These are phyloP conservation scores for Zapus hudsonius DNA, from an alignment of 2,113 vertebrate species.

Conservation along the genomic window DNA sequence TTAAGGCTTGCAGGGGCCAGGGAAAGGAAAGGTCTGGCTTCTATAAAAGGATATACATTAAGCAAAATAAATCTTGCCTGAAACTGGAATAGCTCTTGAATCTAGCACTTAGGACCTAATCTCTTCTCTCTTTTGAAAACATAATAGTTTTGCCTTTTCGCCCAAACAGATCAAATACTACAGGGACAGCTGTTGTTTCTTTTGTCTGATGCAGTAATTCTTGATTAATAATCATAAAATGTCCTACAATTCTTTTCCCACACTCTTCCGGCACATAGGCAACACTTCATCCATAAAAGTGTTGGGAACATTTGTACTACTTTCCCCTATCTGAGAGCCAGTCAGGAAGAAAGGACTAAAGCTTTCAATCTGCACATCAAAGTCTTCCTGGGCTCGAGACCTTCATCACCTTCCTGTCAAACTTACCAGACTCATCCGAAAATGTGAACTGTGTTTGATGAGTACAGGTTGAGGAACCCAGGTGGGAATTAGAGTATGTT, in stretches of 20 bases:
- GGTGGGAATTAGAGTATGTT: background rate
- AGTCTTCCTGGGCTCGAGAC: background rate
- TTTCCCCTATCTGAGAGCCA: background rate
- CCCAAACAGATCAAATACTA: conserved; percentile 61
- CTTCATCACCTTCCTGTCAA: background rate
- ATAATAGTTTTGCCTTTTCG: conserved; percentile 57
- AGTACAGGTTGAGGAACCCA: background rate
- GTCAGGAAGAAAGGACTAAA: background rate
- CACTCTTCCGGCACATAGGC: background rate
- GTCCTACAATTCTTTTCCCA: background rate
- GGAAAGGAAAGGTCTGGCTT: conserved; percentile 62
- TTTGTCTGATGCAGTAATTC: conserved; percentile 3
- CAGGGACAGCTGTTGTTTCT: conserved; percentile 44
- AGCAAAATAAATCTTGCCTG: conserved; percentile 73
- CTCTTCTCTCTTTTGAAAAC: conserved; percentile 52
- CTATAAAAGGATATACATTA: conserved; percentile 66
- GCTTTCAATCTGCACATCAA: background rate
- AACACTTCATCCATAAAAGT: background rate
- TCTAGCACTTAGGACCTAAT: conserved; percentile 51
- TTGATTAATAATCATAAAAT: conserved; percentile 5
- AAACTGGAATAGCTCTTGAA: conserved; percentile 61
- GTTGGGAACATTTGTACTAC: background rate
- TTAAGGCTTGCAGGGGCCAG: conserved; percentile 48
- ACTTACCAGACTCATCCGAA: background rate
- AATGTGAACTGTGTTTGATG: background rate